phyloP scores from a whole-genome alignment of 1,140 invertebrate genomes.

The Danaus plexippus region DNA sequence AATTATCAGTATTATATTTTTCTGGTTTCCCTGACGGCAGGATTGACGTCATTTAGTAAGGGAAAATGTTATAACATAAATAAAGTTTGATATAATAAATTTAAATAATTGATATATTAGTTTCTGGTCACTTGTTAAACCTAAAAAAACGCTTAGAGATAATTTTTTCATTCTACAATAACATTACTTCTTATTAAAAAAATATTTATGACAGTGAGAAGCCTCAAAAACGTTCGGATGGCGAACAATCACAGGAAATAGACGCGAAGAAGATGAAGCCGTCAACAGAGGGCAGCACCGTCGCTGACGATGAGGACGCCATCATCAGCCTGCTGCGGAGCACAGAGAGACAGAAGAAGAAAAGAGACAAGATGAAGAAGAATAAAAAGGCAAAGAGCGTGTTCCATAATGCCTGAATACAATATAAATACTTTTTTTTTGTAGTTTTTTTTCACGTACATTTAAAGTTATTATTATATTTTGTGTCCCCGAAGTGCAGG shows the following conservation, averaged over 20 bases:
- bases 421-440: slow-evolving; percentile 3
- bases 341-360: slow-evolving; percentile 59
- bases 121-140: too few relatives aligned
- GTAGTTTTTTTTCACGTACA: too few relatives aligned
- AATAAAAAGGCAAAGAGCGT: slow-evolving; percentile 65
- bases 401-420: slow-evolving; percentile 53
- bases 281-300: slow-evolving; percentile 38
- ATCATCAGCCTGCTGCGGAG: slow-evolving; percentile 55
- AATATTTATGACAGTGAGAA: slow-evolving; percentile 35
- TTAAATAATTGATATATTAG: too few relatives aligned
- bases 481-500: too few relatives aligned
- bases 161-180: neutral
- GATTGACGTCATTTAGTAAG: too few relatives aligned
- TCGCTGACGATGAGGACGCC: slow-evolving; percentile 23
- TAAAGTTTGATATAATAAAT: too few relatives aligned
- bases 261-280: slow-evolving; percentile 36
- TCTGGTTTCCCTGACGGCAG: too few relatives aligned
- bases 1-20: too few relatives aligned
- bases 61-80: too few relatives aligned
- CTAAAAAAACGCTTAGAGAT: too few relatives aligned
- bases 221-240: slow-evolving; percentile 21
- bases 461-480: too few relatives aligned
- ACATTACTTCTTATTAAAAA: slow-evolving; percentile 5
- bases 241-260: slow-evolving; percentile 3
- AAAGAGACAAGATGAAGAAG: slow-evolving; percentile 49